Conservation (phyloP, 2,888 invertebrate genomes). For the Nyleta sp. region DNA sequence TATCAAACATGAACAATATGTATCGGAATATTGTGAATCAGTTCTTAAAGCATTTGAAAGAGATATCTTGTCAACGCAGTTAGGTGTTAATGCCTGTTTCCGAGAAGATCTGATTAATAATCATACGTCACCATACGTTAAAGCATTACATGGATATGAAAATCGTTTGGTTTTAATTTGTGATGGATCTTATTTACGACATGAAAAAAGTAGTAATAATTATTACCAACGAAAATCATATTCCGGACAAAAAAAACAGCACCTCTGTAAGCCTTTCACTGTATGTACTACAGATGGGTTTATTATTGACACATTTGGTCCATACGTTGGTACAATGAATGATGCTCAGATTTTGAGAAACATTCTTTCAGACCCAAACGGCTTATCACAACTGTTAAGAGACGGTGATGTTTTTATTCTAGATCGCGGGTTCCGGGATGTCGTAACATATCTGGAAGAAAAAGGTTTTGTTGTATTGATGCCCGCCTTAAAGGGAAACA, state of each 20-base stretch:
- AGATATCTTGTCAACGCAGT: conserved; percentile 6
- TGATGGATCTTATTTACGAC: conserved; percentile 55
- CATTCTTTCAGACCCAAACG: conserved; percentile 29
- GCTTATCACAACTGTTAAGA: conserved; percentile 28
- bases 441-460: conserved; percentile 24
- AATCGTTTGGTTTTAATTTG: conserved; percentile 42
- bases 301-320: conserved; percentile 55
- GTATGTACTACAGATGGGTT: conserved; percentile 3
- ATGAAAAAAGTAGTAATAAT: conserved; percentile 60
- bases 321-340: conserved; percentile 58
- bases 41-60: conserved; percentile 8
- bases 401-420: background rate
- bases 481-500: conserved; percentile 68
- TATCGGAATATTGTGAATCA: conserved; percentile 29
- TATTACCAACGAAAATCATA: conserved; percentile 62
- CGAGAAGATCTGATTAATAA: conserved; percentile 34
- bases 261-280: conserved; percentile 13
- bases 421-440: conserved; percentile 25
- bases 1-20: conserved; percentile 13
- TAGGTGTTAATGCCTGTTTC: conserved; percentile 35
- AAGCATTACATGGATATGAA: conserved; percentile 29
- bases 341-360: conserved; percentile 62
- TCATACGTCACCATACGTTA: conserved; percentile 34
- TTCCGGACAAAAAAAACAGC: conserved; percentile 23
- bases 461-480: conserved; percentile 19